These are phyloP conservation scores for Haliaeetus leucogaster DNA, from an alignment of 2,113 vertebrate species.

Conservation along the genomic window DNA sequence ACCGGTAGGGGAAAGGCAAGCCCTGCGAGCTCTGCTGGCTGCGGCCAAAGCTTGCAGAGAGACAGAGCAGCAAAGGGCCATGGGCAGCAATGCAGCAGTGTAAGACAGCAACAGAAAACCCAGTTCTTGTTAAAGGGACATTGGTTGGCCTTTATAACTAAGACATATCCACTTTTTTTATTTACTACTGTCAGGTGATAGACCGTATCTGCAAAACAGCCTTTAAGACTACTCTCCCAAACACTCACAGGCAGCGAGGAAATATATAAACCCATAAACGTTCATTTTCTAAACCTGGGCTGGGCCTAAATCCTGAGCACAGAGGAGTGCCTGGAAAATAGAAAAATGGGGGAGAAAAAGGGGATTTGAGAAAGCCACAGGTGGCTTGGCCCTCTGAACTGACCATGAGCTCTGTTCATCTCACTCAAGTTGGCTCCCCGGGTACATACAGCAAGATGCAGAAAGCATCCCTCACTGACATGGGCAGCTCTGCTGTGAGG, in stretches of 20 bases:
- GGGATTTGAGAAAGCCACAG: not conserved
- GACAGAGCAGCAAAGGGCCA: not conserved
- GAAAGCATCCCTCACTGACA: not conserved
- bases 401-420: not conserved
- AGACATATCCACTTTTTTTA: not conserved
- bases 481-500: not conserved
- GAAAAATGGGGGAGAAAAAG: not conserved
- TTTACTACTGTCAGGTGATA: not conserved
- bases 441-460: not conserved
- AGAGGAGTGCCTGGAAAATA: not conserved
- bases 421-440: not conserved
- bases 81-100: not conserved
- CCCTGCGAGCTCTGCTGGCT: not conserved
- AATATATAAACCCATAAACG: not conserved
- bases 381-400: not conserved
- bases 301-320: not conserved
- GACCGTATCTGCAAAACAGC: accelerated
- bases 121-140: not conserved
- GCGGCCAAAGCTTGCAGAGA: not conserved
- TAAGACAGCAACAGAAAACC: not conserved
- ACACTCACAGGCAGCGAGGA: not conserved
- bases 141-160: not conserved
- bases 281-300: not conserved
- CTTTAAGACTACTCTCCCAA: not conserved
- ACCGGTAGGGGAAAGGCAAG: not conserved